Conservation (phyloP, 2,888 invertebrate species). For the Pediacus dermestoides region DNA sequence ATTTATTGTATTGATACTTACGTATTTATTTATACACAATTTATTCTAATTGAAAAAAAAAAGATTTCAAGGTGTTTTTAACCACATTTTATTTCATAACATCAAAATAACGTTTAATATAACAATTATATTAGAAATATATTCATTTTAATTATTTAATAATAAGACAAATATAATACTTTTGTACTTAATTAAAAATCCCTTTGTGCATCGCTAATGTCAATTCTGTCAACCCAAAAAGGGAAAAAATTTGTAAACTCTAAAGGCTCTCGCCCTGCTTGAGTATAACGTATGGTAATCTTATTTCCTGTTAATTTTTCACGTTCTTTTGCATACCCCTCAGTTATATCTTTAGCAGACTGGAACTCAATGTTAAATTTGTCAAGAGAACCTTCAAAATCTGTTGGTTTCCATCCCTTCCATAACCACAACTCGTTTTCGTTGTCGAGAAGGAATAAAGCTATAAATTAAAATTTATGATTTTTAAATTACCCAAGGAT, state of each 20-base stretch:
- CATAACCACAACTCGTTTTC: slow-evolving; percentile 32
- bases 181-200: no score
- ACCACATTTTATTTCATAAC: no score
- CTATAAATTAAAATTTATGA: slow-evolving; percentile 22
- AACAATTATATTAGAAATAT: no score
- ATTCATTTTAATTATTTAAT: no score
- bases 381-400: slow-evolving; percentile 14
- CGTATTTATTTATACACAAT: no score
- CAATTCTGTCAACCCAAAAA: no score
- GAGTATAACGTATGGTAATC: slow-evolving; percentile 19
- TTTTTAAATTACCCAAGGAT: neutral
- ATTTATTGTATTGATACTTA: no score
- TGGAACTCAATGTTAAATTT: slow-evolving; percentile 20
- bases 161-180: no score
- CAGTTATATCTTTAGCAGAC: slow-evolving; percentile 19
- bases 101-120: no score
- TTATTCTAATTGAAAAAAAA: no score
- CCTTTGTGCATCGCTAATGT: no score
- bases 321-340: slow-evolving; percentile 25
- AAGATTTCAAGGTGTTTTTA: no score
- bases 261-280: slow-evolving; percentile 25
- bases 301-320: slow-evolving; percentile 10
- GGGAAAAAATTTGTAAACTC: slow-evolving; percentile 34
- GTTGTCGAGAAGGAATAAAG: slow-evolving; percentile 32
- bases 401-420: slow-evolving; percentile 19